These are phyloP conservation scores for Brachylomia viminalis DNA, from an alignment of 2,888 invertebrate genomes.

Conservation along the genomic window DNA sequence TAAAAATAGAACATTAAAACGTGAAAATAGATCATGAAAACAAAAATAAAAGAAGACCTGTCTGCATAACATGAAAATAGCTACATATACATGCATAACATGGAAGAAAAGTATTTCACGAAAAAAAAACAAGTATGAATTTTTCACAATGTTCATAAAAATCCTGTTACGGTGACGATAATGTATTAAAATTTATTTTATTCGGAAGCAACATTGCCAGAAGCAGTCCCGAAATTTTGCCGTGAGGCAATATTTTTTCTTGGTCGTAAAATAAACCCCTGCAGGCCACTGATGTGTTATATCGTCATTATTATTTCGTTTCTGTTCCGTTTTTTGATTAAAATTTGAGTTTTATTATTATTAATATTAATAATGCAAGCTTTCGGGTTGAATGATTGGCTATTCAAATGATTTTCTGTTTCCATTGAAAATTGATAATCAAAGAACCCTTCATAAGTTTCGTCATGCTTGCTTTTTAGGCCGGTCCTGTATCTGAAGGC, in stretches of 20 bases:
- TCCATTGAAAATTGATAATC: not conserved
- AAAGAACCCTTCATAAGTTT: not conserved
- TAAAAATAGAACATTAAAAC: too few species aligned
- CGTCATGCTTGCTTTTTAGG: too few species aligned
- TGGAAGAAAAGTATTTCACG: not conserved
- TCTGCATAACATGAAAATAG: not conserved
- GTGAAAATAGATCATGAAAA: not conserved
- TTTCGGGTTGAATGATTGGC: not conserved
- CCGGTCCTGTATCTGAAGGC: not conserved
- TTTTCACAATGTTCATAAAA: not conserved
- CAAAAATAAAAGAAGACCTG: not conserved
- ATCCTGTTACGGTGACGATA: not conserved
- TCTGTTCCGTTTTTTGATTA: not conserved
- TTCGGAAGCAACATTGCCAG: slow-evolving; percentile 1
- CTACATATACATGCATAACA: too few species aligned
- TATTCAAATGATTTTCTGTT: not conserved
- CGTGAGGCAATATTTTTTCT: slow-evolving; percentile 8
- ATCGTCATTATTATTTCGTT: not conserved
- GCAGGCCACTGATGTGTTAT: not conserved
- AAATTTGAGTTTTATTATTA: not conserved
- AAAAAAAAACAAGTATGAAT: not conserved
- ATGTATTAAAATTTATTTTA: slow-evolving; percentile 17
- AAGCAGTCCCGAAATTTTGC: not conserved
- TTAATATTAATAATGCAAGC: not conserved
- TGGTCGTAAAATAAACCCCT: slow-evolving; percentile 8